Evolutionary conservation across 2,888 invertebrate species (phyloP).

Genomic region (Ditylenchus weischeri): DNA sequence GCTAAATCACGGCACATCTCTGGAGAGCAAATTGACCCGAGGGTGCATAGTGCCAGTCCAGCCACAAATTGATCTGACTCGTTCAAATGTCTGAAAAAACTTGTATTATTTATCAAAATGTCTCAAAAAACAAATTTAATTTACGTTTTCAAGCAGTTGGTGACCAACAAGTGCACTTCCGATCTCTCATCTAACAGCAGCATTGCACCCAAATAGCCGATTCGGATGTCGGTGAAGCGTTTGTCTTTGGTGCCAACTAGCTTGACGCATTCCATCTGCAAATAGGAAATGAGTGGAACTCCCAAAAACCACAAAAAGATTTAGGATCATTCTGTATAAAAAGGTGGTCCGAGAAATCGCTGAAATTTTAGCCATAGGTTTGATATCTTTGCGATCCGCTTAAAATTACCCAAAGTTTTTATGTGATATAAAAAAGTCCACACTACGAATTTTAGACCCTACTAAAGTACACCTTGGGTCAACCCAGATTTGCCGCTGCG

Average conservation of each 20-base stretch:
- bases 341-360: no score
- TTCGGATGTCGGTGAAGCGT: constrained; percentile 96
- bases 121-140: constrained; percentile 46
- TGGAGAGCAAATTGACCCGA: constrained; percentile 96
- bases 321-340: no score
- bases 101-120: neutral
- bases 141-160: constrained; percentile 98
- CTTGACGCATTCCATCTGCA: constrained; percentile 90
- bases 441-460: neutral
- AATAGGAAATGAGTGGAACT: neutral
- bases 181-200: constrained; percentile 92
- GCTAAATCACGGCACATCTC: constrained; percentile 94
- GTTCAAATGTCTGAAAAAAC: constrained; percentile 80
- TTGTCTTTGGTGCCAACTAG: constrained; percentile 82
- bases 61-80: constrained; percentile 97
- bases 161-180: constrained; percentile 96
- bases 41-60: constrained; percentile 90
- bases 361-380: no score
- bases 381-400: no score
- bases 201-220: constrained; percentile 99
- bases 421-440: neutral
- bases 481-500: neutral
- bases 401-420: no score
- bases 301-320: no score
- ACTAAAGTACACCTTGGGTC: no score